A percentile compares a stretch with the other conserved stretches of the same genome.
These are phyloP conservation scores for Onychomys leucogaster DNA, from an alignment of 2,797 vertebrate species.

Conservation along the genomic window DNA sequence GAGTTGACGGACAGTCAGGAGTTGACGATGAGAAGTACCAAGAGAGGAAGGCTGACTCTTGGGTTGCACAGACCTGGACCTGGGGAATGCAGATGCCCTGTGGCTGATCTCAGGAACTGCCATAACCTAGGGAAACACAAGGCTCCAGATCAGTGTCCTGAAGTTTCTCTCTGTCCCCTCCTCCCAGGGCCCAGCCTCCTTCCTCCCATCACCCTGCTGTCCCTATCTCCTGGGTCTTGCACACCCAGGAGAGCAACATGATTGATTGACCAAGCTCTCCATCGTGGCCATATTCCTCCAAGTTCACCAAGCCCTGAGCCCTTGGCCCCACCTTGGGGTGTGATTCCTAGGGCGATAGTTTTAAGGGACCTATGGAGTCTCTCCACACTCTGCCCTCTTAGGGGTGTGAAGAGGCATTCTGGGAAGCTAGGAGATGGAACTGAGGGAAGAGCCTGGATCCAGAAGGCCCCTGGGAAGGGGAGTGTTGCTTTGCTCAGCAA, in stretches of 20 bases:
- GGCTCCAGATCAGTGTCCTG: neutral
- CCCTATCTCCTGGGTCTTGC: neutral
- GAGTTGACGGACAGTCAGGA: too few relatives aligned
- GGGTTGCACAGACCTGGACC: rapidly evolving
- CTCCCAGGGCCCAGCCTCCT: too few relatives aligned
- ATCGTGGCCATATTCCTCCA: neutral
- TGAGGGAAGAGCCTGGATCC: neutral
- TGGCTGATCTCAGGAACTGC: neutral
- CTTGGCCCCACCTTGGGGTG: neutral
- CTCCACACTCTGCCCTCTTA: neutral
- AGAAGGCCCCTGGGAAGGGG: too few relatives aligned
- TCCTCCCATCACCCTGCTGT: too few relatives aligned
- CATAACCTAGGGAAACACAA: neutral
- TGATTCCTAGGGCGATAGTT: neutral
- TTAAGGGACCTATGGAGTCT: neutral
- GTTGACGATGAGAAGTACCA: neutral
- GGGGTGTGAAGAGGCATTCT: neutral
- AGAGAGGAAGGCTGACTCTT: neutral
- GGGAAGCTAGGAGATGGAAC: neutral
- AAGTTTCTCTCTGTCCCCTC: neutral
- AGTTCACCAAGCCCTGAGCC: neutral
- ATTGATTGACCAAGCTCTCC: neutral
- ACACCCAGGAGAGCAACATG: neutral
- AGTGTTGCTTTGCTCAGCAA: neutral
- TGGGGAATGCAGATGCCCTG: neutral